These are phyloP conservation scores for Dasysyrphus albostriatus DNA, from an alignment of 2,888 invertebrate species.

Conservation along the genomic window DNA sequence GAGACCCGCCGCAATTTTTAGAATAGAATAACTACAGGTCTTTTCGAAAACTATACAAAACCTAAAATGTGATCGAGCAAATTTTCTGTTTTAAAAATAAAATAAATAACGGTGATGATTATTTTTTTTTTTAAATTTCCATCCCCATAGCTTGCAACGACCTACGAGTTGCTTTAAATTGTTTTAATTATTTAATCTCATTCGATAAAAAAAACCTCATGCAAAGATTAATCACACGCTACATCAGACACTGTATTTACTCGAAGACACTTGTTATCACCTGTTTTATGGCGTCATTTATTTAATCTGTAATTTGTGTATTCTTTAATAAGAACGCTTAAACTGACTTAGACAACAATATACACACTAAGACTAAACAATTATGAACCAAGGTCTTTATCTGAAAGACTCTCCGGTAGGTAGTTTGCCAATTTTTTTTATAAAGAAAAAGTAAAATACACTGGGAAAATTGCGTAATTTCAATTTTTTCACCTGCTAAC, in stretches of 20 bases:
- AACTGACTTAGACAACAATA: conserved; percentile 11
- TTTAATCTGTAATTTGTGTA: conserved; percentile 1
- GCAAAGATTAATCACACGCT: background rate
- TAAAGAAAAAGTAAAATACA: conserved; percentile 20
- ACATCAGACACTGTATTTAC: background rate
- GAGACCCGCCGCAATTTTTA: too few species aligned
- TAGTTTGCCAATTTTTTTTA: conserved; percentile 56
- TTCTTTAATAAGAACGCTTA: conserved; percentile 25
- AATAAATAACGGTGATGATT: too few species aligned
- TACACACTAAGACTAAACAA: conserved; percentile 12
- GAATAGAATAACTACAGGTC: too few species aligned
- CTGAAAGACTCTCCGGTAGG: conserved; percentile 34
- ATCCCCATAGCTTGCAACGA: background rate
- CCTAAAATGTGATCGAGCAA: too few species aligned
- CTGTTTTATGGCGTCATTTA: conserved; percentile 57
- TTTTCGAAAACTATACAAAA: too few species aligned
- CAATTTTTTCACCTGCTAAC: background rate
- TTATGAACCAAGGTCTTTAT: conserved; percentile 56
- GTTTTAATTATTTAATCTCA: conserved; percentile 47
- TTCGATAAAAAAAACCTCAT: background rate
- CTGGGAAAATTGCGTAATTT: conserved; percentile 48
- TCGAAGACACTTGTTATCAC: conserved; percentile 41
- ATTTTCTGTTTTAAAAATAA: too few species aligned
- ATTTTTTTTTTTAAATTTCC: too few species aligned
- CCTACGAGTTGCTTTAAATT: background rate